Evolutionary conservation across 2,113 vertebrate genomes (phyloP).

Genomic region (Tetraodon nigroviridis): DNA sequence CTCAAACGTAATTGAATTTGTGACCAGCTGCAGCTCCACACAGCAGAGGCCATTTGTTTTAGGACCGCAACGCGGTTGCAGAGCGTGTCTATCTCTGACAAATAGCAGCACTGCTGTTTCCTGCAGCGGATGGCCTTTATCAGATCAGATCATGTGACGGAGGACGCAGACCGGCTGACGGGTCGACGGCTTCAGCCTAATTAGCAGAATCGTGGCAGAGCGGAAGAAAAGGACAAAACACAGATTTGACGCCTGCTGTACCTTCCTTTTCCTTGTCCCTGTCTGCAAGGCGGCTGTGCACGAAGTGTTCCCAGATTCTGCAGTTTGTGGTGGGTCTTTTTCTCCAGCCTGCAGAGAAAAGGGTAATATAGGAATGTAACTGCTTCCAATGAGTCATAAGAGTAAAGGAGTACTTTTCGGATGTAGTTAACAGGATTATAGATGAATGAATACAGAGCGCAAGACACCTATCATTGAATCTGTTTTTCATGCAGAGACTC

Average conservation of each 20-base stretch:
- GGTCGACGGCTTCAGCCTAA: constrained; percentile 32
- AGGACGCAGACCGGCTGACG: constrained; percentile 32
- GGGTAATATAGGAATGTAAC: neutral
- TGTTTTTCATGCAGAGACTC: too few species aligned
- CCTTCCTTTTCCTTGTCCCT: constrained; percentile 60
- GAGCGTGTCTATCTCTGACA: constrained; percentile 22
- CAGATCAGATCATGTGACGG: constrained; percentile 52
- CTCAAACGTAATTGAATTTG: constrained; percentile 3
- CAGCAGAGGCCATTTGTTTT: constrained; percentile 11
- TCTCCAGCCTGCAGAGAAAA: constrained; percentile 16
- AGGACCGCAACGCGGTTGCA: constrained; percentile 6
- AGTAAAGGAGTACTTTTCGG: too few species aligned
- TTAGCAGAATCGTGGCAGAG: constrained; percentile 15
- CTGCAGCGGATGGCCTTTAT: constrained; percentile 43
- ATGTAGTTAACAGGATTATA: too few species aligned
- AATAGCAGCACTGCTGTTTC: constrained; percentile 26
- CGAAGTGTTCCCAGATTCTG: constrained; percentile 13
- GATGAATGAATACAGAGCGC: too few species aligned
- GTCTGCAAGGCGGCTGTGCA: constrained; percentile 5
- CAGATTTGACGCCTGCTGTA: constrained; percentile 14
- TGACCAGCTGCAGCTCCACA: constrained; percentile 4
- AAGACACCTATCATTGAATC: too few species aligned
- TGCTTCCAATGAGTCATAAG: neutral
- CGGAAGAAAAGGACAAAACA: neutral
- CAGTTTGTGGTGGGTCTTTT: constrained; percentile 7